Evolutionary conservation across 2,113 vertebrate genomes (phyloP), one percentile per base, ranked within the genome.

Genomic region (Nanorana parkeri): DNA sequence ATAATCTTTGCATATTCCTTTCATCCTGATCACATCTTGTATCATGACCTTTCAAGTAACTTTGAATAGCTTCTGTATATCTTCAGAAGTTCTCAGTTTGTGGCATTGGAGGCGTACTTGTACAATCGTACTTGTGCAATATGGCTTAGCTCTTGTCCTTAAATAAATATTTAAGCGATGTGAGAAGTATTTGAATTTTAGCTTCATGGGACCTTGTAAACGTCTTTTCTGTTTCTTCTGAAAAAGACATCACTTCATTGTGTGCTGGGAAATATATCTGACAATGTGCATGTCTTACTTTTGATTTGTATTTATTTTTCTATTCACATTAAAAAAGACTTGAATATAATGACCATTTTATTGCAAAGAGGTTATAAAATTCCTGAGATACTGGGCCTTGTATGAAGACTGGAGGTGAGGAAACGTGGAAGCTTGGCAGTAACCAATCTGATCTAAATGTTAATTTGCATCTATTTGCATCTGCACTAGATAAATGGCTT

Each of bases 21-120:
- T 81, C 69, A 81, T 81, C 80, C 60, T 58, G 60, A 74, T 81
- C 61, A 74, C 80, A 75, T 81, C 65, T 75, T 81, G 61, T 56
- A 81, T 47, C 29, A 41, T 68, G 77, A 79, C 36, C 58, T 71
- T 51, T 64, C 41, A 63, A 73, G 66, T 71, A 60, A 47, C 36
- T 63, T 81, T 26, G 41, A 73, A 81, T 28, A 65, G 58, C 79
- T 81, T 73, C 79, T 74, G 79, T 73, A 61, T 73, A 26, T 81
- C 61, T 74, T 36, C 47, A 81, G 28, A 65, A 23, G 60, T 65
- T 73, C 64, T 51, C 10, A 68, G 26, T 60, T 17, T 74, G 56
- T 54, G 23, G 51, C 54, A 13, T 19, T 60, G 28, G 54, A 58
- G 21, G 54, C 21, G 0, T 74, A 72, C 21, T 52, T 71, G 52